Evolutionary conservation across 2,888 invertebrate species (phyloP), one percentile per base, ranked within the genome.

Genomic region (Strigamia crassipes): DNA sequence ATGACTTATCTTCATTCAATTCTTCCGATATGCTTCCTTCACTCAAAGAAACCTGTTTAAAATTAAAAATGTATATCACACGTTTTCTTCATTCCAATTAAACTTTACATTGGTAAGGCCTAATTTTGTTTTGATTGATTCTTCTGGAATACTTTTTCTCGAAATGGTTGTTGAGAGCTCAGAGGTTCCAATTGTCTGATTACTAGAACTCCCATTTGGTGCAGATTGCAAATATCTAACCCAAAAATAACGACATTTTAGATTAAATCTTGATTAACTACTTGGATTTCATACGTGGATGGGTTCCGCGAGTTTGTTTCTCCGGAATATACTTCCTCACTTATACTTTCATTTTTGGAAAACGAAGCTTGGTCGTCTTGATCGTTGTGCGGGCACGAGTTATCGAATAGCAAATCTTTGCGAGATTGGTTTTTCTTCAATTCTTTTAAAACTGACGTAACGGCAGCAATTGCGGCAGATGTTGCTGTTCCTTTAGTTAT

Each of bases 401-500:
- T 56, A 9, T 18, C 18, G 6, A 18, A 56, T 1, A 18, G 4
- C 5, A 13, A 3, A 0, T 13, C 56, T 18, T 18, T 56, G 9
- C n/a, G 56, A 56, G 46, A 46, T 46, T 21, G 21, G 8, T 56
- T 56, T 56, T 27, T 31, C 9, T 77, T n/a, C n/a, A 79, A 38
- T 27, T 80, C 27, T 27, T 80, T 80, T 21, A 80, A 27, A 27
- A 38, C 56, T 51, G 84, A 83, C 23, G 83, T 83, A 23, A 84
- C 84, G 79, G 85, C 85, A 78, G 85, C 85, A 23, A 83, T 82
- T 34, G 85, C 84, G 78, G 85, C 85, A 38, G 85, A 85, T 21
- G 85, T 82, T 15, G 85, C 85, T 23, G 85, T 83, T 78, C 83
- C 85, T 38, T 83, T 82, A 23, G 83, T 83, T 66, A 85, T 83